Percentiles rank a stretch among this genome's conserved stretches.
Conservation (phyloP, 2,888 invertebrate genomes). For the Hirtodrosophila histrioides region DNA sequence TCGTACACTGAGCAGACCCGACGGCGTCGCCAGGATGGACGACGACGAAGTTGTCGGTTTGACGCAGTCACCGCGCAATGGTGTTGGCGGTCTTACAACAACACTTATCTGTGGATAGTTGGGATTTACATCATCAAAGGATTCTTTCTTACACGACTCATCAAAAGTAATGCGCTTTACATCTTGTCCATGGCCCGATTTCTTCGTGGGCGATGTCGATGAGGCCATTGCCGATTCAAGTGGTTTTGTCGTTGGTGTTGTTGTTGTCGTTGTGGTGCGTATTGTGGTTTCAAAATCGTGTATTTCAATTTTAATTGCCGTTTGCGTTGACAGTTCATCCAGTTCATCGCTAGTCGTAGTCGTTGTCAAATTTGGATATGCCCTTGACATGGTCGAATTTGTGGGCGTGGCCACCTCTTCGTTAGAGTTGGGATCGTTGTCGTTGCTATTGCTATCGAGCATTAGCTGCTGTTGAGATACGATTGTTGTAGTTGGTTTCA, state of each 20-base stretch:
- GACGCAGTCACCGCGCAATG: constrained; percentile 87
- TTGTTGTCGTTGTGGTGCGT: constrained; percentile 38
- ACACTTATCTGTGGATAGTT: constrained; percentile 88
- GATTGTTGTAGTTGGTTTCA: constrained; percentile 76
- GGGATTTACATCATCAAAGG: constrained; percentile 84
- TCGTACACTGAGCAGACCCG: constrained; percentile 80
- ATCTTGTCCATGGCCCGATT: constrained; percentile 82
- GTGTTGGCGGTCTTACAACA: constrained; percentile 91
- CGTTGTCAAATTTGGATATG: constrained; percentile 41
- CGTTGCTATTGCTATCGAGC: constrained; percentile 58
- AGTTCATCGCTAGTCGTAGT: constrained; percentile 65
- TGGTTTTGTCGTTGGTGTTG: constrained; percentile 52
- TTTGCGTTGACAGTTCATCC: constrained; percentile 76
- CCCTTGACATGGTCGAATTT: constrained; percentile 30
- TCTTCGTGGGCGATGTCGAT: constrained; percentile 79
- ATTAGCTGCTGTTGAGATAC: constrained; percentile 81
- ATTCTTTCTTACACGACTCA: constrained; percentile 85
- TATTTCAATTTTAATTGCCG: constrained; percentile 79
- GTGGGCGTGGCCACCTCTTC: constrained; percentile 51
- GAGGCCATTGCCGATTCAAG: constrained; percentile 67
- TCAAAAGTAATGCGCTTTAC: constrained; percentile 85
- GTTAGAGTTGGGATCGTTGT: constrained; percentile 28
- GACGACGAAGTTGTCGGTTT: constrained; percentile 83
- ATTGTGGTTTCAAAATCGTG: constrained; percentile 63
- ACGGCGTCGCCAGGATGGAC: constrained; percentile 83